A percentile compares a stretch with the other conserved stretches of the same genome.
Evolutionary conservation across 1,140 invertebrate species (phyloP).

Genomic region (Campodea augens): DNA sequence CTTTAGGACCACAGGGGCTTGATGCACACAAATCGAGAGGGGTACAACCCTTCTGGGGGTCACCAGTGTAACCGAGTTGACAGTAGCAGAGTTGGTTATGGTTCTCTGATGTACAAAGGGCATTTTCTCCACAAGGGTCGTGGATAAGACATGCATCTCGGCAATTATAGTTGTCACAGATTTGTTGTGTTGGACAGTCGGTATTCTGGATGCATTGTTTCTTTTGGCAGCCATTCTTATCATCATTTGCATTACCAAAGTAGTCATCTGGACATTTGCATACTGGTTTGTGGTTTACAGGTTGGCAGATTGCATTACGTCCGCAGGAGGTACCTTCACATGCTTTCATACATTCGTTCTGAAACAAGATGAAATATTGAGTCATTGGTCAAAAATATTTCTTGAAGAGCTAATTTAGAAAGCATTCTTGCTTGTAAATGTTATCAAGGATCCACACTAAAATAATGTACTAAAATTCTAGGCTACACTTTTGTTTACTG

Average conservation of each 20-base stretch:
- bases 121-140: slow-evolving; percentile 63
- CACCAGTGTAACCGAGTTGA: slow-evolving; percentile 65
- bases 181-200: slow-evolving; percentile 60
- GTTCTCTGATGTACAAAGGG: slow-evolving; percentile 58
- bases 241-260: slow-evolving; percentile 51
- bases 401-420: too few species aligned
- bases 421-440: too few species aligned
- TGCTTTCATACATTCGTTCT: slow-evolving; percentile 44
- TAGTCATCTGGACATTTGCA: slow-evolving; percentile 59
- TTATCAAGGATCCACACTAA: too few species aligned
- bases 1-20: slow-evolving; percentile 59
- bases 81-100: slow-evolving; percentile 57
- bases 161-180: slow-evolving; percentile 58
- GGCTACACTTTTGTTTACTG: too few species aligned
- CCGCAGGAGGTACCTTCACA: slow-evolving; percentile 52
- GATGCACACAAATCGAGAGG: slow-evolving; percentile 58
- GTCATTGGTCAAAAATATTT: too few species aligned
- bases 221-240: slow-evolving; percentile 47
- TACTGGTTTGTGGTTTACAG: slow-evolving; percentile 42
- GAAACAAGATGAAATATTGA: slow-evolving; percentile 3
- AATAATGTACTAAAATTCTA: too few species aligned
- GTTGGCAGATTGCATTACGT: slow-evolving; percentile 53
- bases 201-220: slow-evolving; percentile 49
- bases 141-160: slow-evolving; percentile 60
- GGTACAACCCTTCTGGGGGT: slow-evolving; percentile 44